These are phyloP conservation scores for Discoglossus pictus DNA, from an alignment of 2,797 vertebrate species.

Conservation along the genomic window DNA sequence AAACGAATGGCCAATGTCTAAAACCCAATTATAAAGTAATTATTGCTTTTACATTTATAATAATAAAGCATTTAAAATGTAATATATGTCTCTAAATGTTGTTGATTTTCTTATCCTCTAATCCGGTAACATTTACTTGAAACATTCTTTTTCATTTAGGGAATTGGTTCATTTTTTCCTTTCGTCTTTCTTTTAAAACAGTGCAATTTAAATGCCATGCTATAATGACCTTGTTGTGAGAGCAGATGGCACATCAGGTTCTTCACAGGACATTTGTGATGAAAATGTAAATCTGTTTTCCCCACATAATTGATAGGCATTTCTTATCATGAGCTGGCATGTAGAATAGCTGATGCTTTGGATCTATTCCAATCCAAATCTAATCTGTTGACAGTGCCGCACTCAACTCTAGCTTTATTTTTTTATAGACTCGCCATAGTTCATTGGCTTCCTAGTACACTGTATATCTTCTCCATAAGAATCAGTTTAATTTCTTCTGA, in stretches of 20 bases:
- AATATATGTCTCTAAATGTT: too few species aligned
- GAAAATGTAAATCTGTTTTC: slow-evolving; percentile 68
- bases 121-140: too few species aligned
- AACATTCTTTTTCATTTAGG: too few species aligned
- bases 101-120: too few species aligned
- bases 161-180: slow-evolving; percentile 19
- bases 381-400: slow-evolving; percentile 57
- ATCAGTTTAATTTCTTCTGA: neutral
- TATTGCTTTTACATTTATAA: too few species aligned
- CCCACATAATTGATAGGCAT: slow-evolving; percentile 74
- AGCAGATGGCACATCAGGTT: slow-evolving; percentile 59
- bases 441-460: slow-evolving; percentile 10
- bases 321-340: slow-evolving; percentile 72
- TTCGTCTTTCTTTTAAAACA: slow-evolving; percentile 18
- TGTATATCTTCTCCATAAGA: neutral
- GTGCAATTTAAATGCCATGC: slow-evolving; percentile 33
- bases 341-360: slow-evolving; percentile 66
- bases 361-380: slow-evolving; percentile 65
- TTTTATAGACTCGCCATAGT: slow-evolving; percentile 33
- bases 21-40: too few species aligned
- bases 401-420: slow-evolving; percentile 23
- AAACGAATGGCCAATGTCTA: too few species aligned
- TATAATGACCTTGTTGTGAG: slow-evolving; percentile 61
- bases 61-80: too few species aligned
- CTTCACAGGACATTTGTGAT: slow-evolving; percentile 65